A percentile compares a stretch with the other conserved stretches of the same genome.
Evolutionary conservation across 2,113 vertebrate species (phyloP).

Genomic region (Caloenas nicobarica): DNA sequence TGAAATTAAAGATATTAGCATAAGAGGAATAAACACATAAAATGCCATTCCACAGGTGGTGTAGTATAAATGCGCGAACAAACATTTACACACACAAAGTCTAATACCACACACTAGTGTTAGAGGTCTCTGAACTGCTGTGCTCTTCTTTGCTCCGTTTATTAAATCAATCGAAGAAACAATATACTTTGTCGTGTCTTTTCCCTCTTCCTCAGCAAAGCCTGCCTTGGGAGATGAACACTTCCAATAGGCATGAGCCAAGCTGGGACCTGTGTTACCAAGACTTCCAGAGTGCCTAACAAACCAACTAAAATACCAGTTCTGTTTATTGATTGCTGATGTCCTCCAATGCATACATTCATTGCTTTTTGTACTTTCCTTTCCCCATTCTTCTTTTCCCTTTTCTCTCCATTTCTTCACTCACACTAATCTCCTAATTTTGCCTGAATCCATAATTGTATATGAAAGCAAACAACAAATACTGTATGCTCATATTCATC

Average conservation of each 20-base stretch:
- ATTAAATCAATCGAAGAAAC: background rate
- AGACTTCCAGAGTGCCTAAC: fast-evolving
- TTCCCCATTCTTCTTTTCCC: background rate
- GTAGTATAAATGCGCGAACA: background rate
- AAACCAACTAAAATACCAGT: background rate
- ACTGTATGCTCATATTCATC: background rate
- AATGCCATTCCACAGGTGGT: background rate
- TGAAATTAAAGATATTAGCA: background rate
- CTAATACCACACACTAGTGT: background rate
- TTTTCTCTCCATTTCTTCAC: background rate
- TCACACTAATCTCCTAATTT: background rate
- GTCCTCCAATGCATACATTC: background rate
- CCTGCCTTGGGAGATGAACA: fast-evolving
- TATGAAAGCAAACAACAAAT: background rate
- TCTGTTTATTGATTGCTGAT: background rate
- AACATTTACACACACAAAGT: background rate
- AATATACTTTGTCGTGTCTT: background rate
- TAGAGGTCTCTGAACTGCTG: background rate
- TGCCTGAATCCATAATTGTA: background rate
- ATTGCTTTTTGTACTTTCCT: background rate
- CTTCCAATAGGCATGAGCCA: fast-evolving
- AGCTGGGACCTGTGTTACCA: fast-evolving
- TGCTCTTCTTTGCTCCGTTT: background rate
- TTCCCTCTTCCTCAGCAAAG: background rate
- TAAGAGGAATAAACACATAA: background rate